Conservation (phyloP, 2,888 invertebrate genomes). For the Cordilura impudica region DNA sequence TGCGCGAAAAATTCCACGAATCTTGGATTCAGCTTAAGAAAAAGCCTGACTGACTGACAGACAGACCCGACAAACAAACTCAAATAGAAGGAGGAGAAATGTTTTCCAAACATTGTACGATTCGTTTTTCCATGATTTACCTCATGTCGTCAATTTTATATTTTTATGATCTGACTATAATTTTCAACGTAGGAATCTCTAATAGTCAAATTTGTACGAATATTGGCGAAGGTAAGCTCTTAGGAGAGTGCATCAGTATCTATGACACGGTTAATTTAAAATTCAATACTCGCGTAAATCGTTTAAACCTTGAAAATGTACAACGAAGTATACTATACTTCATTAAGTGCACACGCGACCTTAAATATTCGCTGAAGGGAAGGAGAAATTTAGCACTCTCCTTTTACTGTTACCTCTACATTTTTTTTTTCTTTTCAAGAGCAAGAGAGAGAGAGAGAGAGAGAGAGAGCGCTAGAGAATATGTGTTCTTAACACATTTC, state of each 20-base stretch:
- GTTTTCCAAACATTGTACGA: slow-evolving; percentile 46
- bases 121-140: slow-evolving; percentile 42
- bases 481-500: background rate
- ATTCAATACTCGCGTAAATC: slow-evolving; percentile 50
- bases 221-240: slow-evolving; percentile 36
- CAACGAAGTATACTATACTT: slow-evolving; percentile 8
- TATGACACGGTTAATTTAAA: slow-evolving; percentile 74
- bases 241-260: slow-evolving; percentile 67
- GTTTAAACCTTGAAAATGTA: slow-evolving; percentile 40
- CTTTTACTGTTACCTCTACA: background rate
- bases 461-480: slow-evolving; percentile 3
- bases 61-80: background rate
- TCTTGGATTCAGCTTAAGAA: slow-evolving; percentile 6
- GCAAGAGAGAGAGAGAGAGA: background rate
- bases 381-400: slow-evolving; percentile 1
- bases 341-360: slow-evolving; percentile 50
- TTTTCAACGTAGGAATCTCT: slow-evolving; percentile 70
- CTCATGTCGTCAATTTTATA: slow-evolving; percentile 75
- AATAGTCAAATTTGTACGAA: slow-evolving; percentile 8
- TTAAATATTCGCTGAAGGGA: background rate
- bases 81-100: slow-evolving; percentile 39
- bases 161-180: slow-evolving; percentile 76
- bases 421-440: background rate
- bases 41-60: background rate
- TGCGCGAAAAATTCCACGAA: slow-evolving; percentile 71